Evolutionary conservation across 2,888 invertebrate genomes (phyloP).

Genomic region (Tholera decimalis): DNA sequence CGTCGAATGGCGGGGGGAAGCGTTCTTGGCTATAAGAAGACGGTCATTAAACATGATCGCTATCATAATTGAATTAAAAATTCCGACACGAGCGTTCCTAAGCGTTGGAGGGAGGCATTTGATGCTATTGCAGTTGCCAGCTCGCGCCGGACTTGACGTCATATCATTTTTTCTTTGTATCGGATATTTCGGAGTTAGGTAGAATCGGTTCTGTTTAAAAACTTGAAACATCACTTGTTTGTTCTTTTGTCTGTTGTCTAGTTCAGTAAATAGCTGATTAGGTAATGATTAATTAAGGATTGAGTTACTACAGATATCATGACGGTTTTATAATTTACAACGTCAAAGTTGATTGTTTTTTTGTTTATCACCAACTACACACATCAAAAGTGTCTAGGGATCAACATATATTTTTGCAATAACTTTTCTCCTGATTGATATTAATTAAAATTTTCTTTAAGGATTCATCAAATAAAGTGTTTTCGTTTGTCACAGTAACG

Average conservation of each 20-base stretch:
- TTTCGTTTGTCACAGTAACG: too few species aligned
- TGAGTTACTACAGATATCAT: not conserved
- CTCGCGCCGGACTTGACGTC: slow-evolving; percentile 43
- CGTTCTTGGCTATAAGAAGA: slow-evolving; percentile 79
- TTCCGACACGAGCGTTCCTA: slow-evolving; percentile 87
- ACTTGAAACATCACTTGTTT: too few species aligned
- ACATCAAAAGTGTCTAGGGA: too few species aligned
- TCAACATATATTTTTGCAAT: too few species aligned
- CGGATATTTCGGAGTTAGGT: slow-evolving; percentile 6
- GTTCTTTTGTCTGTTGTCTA: not conserved
- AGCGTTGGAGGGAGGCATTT: slow-evolving; percentile 70
- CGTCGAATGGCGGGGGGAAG: slow-evolving; percentile 75
- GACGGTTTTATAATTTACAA: too few species aligned
- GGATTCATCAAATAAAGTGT: too few species aligned
- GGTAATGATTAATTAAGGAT: not conserved
- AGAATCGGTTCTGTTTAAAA: not conserved
- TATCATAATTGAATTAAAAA: slow-evolving; percentile 92
- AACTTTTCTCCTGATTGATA: too few species aligned
- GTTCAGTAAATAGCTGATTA: not conserved
- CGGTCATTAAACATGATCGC: slow-evolving; percentile 90
- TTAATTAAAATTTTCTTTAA: too few species aligned
- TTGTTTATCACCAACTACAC: too few species aligned
- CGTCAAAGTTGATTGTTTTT: too few species aligned
- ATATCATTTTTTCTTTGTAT: slow-evolving; percentile 47
- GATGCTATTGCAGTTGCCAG: slow-evolving; percentile 67